Base-by-base conservation (phyloP, 2,888 invertebrate species). In the Amblyjoppa fuscipennis region DNA sequence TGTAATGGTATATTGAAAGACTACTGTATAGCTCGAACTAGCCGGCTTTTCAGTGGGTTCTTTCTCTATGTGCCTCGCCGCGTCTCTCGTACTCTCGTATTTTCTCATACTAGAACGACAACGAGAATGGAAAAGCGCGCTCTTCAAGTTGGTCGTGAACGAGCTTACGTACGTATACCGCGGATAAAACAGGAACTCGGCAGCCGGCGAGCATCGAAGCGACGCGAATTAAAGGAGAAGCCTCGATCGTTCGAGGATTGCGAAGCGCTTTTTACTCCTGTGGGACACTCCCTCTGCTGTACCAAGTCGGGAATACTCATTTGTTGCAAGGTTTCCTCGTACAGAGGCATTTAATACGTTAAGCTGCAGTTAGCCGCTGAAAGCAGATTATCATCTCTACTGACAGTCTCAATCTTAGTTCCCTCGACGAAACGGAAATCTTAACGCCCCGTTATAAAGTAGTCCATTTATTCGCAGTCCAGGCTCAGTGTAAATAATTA, bases 121-220 rank as follows among this genome's bases (percentile, higher is more conserved):
- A 78, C 68, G 86, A 82, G 83, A 87, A 85, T 64, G 64, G 78
- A 71, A 85, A 59, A 71, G 70, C 51, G 70, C 45, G 69, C 66
- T 75, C 56, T 85, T 83, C 85, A 88, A 89, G 86, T 88, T 88
- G 85, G 68, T 80, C 80, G 81, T 69, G 75, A 79, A 79, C 51
- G 75, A 61, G 49, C 83, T 85, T 78, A 59, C 9, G 11, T 77
- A 61, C 38, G 6, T 77, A 53, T 49, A 49, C 38, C 20, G 64
- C 38, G 45, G 51, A 25, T 61, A 45, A 45, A 71, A 28, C 76
- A 56, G 61, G 66, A 81, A 64, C 49, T 34, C 59, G 56, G 69
- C 31, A 71, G 56, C 38, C 51, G 51, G 51, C 1, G 53, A 53
- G 78, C 16, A 59, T 75, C 59, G 53, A 70, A 61, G 66, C 64